phyloP scores from a whole-genome alignment of 2,113 vertebrate species.

The Silurus meridionalis region DNA sequence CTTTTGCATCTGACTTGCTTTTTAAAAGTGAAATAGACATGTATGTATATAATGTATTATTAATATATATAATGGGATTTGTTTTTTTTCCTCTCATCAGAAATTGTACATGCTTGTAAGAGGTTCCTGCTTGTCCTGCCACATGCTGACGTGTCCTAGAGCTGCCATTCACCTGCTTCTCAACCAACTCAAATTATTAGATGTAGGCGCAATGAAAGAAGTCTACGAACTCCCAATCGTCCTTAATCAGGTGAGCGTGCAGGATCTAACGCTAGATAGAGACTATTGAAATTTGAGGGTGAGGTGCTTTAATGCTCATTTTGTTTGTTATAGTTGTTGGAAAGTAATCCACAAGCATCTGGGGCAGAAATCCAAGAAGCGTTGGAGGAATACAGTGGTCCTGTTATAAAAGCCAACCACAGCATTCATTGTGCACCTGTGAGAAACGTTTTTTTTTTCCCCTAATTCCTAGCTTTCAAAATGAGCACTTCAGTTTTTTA shows the following conservation, averaged over 20 bases:
- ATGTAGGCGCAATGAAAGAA: constrained; percentile 80
- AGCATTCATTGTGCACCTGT: constrained; percentile 58
- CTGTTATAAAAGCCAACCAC: constrained; percentile 61
- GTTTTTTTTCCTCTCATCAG: constrained; percentile 47
- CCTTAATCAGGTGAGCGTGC: constrained; percentile 76
- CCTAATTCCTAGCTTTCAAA: too few relatives aligned
- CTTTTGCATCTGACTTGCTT: not conserved
- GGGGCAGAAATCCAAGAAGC: constrained; percentile 78
- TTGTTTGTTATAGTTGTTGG: constrained; percentile 73
- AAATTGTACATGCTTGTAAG: constrained; percentile 83
- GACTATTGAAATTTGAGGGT: not conserved
- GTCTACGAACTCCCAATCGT: constrained; percentile 80
- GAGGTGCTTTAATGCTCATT: not conserved
- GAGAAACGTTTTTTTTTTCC: constrained; percentile 36
- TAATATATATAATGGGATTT: not conserved
- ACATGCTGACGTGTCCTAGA: constrained; percentile 82
- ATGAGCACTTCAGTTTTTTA: not conserved
- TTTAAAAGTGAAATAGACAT: not conserved
- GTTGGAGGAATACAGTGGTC: constrained; percentile 70
- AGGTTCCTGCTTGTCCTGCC: constrained; percentile 86
- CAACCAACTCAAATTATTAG: constrained; percentile 83
- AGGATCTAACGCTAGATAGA: not conserved
- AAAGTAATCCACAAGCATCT: constrained; percentile 73
- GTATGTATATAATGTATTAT: not conserved
- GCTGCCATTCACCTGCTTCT: constrained; percentile 83